Evolutionary conservation across 2,113 vertebrate genomes (phyloP).

Genomic region (Sialia sialis): DNA sequence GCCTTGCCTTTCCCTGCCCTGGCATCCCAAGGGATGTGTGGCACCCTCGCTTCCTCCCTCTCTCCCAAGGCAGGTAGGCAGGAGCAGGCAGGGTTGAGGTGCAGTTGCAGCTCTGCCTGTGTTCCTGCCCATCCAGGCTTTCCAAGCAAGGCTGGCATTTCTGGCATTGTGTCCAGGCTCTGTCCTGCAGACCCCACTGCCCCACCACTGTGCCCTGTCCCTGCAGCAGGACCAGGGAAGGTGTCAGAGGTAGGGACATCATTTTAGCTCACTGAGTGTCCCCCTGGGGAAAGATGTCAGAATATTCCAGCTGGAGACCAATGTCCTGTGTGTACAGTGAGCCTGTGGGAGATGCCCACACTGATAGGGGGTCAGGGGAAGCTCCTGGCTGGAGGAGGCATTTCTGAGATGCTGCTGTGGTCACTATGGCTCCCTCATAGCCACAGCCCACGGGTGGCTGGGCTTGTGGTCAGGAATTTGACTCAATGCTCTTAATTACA

Average conservation of each 20-base stretch:
- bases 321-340: neutral
- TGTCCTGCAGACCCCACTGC: neutral
- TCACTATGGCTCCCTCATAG: neutral
- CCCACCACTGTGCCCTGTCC: neutral
- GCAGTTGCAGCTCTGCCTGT: neutral
- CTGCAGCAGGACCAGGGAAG: fast-evolving
- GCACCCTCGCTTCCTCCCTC: fast-evolving
- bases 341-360: neutral
- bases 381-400: fast-evolving
- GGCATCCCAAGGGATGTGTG: neutral
- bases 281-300: neutral
- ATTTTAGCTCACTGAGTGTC: neutral
- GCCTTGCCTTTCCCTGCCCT: neutral
- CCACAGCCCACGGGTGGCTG: fast-evolving
- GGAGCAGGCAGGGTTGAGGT: neutral
- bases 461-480: neutral
- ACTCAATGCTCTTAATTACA: neutral
- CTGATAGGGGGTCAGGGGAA: neutral
- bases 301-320: fast-evolving
- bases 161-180: fast-evolving
- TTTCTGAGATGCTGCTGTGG: neutral
- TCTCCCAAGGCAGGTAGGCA: neutral
- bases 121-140: neutral
- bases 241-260: neutral
- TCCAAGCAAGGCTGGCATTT: neutral